Base-by-base conservation (phyloP, 35 echinoderm and acorn worm genomes). In the Chiridota heheva region DNA sequence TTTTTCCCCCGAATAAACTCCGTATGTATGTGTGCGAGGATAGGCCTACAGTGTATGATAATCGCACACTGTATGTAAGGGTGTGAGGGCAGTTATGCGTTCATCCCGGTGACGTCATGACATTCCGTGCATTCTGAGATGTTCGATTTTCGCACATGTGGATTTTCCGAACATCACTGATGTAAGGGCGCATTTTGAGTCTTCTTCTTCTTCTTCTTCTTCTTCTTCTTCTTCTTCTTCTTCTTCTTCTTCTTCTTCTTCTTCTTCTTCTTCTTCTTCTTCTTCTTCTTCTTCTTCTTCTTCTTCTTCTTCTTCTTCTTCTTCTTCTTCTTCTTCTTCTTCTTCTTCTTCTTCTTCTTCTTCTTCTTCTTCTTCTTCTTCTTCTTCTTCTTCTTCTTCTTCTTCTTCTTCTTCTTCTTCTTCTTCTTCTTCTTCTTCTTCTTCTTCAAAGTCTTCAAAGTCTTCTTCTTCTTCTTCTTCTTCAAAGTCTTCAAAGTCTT, bases 321-420 rank as follows among this genome's bases (percentile, higher is more conserved):
- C 48, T 53, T 53, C 48, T 53, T 53, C 48, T 53, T 53, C 48
- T 53, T 53, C 48, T 53, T 53, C 48, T 53, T 53, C 48, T 53
- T 53, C 48, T 53, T 53, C 48, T 53, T 53, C 48, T 53, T 53
- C 48, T 53, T 53, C 48, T 22, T 53, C 48, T 53, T 53, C 48
- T 53, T 53, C 48, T 53, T 53, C 48, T 53, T 53, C 48, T 53
- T 53, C 48, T 53, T 53, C 48, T 53, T 53, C 48, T 53, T 53
- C 48, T 53, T 53, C 48, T 53, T 53, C 48, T 53, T 53, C 48
- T 53, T 22, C 48, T 53, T 53, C 48, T 53, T 53, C 48, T 53
- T 22, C 48, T 53, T 22, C 48, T 53, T 22, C 48, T 53, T 53
- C 48, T 53, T 53, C 48, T 53, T 22, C 48, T 53, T 53, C 48